A percentile compares a stretch with the other conserved stretches of the same genome.
phyloP scores from a whole-genome alignment of 2,888 invertebrate genomes.

The Eilema depressum region DNA sequence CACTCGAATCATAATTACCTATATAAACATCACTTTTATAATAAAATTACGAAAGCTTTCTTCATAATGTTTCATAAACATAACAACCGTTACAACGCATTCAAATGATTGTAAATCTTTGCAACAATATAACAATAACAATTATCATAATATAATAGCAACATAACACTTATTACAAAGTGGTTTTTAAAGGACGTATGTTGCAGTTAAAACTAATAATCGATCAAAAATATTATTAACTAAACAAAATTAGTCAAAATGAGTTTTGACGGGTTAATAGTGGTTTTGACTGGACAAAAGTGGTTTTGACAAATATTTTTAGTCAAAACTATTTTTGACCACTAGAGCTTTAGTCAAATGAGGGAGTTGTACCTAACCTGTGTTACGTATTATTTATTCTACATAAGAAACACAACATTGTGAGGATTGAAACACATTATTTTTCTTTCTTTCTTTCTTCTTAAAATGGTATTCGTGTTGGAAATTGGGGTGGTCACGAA shows the following conservation, averaged over 20 bases:
- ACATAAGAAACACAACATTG: too few relatives aligned
- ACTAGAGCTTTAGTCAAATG: too few relatives aligned
- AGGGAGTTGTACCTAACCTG: too few relatives aligned
- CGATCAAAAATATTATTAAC: neutral
- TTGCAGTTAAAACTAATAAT: neutral
- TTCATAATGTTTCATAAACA: neutral
- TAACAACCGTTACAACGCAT: neutral
- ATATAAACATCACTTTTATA: neutral
- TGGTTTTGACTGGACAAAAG: neutral
- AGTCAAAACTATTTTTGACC: too few relatives aligned
- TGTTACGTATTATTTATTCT: too few relatives aligned
- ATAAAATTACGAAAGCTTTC: neutral
- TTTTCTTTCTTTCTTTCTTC: too few relatives aligned
- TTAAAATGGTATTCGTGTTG: too few relatives aligned
- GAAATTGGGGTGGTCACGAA: too few relatives aligned
- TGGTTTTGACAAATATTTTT: neutral
- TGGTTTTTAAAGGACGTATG: neutral
- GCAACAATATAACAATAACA: slow-evolving; percentile 7
- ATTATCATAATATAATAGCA: neutral
- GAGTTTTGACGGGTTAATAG: too few relatives aligned
- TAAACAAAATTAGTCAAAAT: neutral
- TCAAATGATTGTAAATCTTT: neutral
- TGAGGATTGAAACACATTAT: too few relatives aligned
- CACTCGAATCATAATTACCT: neutral
- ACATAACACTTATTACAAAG: neutral